Percentiles rank a stretch among this genome's conserved stretches.
These are phyloP conservation scores for Mirza zaza DNA, from an alignment of 2,113 vertebrate genomes.

Conservation along the genomic window DNA sequence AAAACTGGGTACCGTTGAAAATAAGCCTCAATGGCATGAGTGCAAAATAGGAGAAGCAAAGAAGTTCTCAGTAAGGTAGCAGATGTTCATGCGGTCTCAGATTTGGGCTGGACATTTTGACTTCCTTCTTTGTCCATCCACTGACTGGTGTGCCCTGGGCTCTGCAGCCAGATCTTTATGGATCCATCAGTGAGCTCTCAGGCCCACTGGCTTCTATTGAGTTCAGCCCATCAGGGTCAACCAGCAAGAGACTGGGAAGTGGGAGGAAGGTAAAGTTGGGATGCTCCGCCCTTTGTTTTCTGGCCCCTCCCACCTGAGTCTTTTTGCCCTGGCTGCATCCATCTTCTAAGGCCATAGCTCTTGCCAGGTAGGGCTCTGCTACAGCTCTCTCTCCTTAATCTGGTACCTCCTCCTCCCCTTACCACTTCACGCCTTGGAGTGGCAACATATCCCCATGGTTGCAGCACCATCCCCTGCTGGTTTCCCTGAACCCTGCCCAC, in stretches of 20 bases:
- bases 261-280: not conserved
- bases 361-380: not conserved
- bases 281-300: not conserved
- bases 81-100: not conserved
- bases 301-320: not conserved
- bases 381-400: not conserved
- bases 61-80: not conserved
- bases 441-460: not conserved
- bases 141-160: not conserved
- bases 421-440: not conserved
- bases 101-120: not conserved
- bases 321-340: rapidly evolving
- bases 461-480: not conserved
- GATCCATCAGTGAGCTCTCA: not conserved
- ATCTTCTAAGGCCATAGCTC: not conserved
- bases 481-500: not conserved
- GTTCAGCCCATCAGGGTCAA: not conserved
- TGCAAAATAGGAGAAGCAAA: not conserved
- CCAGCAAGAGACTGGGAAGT: not conserved
- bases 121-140: not conserved
- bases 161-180: not conserved
- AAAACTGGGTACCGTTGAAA: not conserved
- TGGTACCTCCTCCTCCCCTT: not conserved
- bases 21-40: not conserved
- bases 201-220: not conserved